Conservation (phyloP, 2,797 vertebrate species). For the Percopsis omiscomaycus region DNA sequence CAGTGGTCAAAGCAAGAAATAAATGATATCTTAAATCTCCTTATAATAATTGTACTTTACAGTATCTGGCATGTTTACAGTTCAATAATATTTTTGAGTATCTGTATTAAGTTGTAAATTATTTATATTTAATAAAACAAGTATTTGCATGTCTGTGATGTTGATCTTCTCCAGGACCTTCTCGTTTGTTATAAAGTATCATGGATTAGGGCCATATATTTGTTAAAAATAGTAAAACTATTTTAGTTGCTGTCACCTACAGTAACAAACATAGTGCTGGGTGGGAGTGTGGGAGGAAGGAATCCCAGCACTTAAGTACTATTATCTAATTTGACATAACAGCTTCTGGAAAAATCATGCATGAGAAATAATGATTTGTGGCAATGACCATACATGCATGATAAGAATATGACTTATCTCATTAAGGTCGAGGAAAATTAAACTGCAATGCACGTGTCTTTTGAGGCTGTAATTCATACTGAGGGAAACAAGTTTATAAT, state of each 20-base stretch:
- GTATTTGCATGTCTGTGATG: slow-evolving; percentile 56
- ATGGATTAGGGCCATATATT: background rate
- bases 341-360: background rate
- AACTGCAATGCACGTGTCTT: background rate
- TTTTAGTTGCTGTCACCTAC: too few relatives aligned
- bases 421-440: background rate
- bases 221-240: background rate
- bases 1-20: slow-evolving; percentile 37
- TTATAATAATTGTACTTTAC: slow-evolving; percentile 59
- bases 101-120: slow-evolving; percentile 47
- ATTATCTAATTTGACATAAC: background rate
- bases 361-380: background rate
- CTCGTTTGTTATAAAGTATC: too few relatives aligned
- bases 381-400: background rate
- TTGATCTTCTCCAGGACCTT: slow-evolving; percentile 30
- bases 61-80: slow-evolving; percentile 34
- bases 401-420: slow-evolving; percentile 21
- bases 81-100: slow-evolving; percentile 34
- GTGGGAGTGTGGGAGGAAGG: background rate
- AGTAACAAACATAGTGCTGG: too few relatives aligned
- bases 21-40: slow-evolving; percentile 29
- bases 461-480: background rate
- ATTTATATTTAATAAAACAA: slow-evolving; percentile 73
- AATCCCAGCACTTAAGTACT: background rate
- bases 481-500: background rate